These are phyloP conservation scores for Melanotaenia nigrans DNA, from an alignment of 2,797 vertebrate species.

Conservation along the genomic window DNA sequence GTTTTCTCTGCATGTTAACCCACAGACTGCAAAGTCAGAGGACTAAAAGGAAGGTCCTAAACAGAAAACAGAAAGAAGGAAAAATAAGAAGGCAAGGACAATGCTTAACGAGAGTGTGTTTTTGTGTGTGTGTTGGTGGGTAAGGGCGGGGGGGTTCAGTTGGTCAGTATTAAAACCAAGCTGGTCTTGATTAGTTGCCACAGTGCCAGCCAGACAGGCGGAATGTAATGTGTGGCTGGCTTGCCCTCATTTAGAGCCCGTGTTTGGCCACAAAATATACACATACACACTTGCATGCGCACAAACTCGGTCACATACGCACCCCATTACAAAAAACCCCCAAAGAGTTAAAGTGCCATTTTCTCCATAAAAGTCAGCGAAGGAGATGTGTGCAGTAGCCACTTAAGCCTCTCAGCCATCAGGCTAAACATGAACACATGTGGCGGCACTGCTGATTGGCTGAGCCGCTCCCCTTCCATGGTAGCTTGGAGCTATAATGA, in stretches of 20 bases:
- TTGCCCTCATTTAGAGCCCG: slow-evolving; percentile 75
- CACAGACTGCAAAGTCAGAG: slow-evolving; percentile 53
- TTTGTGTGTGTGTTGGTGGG: background rate
- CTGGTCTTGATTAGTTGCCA: slow-evolving; percentile 75
- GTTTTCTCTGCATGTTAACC: slow-evolving; percentile 28
- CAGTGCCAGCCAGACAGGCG: slow-evolving; percentile 77
- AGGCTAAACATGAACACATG: slow-evolving; percentile 86
- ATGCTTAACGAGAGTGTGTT: too few species aligned
- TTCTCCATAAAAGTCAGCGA: slow-evolving; percentile 81
- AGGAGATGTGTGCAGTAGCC: slow-evolving; percentile 81
- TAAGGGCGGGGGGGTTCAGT: background rate
- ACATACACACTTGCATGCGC: slow-evolving; percentile 14
- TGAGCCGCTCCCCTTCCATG: slow-evolving; percentile 73
- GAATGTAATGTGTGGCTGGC: slow-evolving; percentile 80
- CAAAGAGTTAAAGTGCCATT: slow-evolving; percentile 81
- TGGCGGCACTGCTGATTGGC: slow-evolving; percentile 79
- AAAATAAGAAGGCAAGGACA: slow-evolving; percentile 56
- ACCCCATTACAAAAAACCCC: slow-evolving; percentile 61
- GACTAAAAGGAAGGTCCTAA: slow-evolving; percentile 16
- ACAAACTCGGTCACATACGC: slow-evolving; percentile 44
- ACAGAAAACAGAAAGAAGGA: slow-evolving; percentile 54
- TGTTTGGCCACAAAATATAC: slow-evolving; percentile 53
- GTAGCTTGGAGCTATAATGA: slow-evolving; percentile 86
- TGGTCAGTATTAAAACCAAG: slow-evolving; percentile 57
- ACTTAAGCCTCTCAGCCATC: slow-evolving; percentile 80